Base-by-base conservation (phyloP, 2,113 vertebrate genomes). In the Melanocharis versteri region DNA sequence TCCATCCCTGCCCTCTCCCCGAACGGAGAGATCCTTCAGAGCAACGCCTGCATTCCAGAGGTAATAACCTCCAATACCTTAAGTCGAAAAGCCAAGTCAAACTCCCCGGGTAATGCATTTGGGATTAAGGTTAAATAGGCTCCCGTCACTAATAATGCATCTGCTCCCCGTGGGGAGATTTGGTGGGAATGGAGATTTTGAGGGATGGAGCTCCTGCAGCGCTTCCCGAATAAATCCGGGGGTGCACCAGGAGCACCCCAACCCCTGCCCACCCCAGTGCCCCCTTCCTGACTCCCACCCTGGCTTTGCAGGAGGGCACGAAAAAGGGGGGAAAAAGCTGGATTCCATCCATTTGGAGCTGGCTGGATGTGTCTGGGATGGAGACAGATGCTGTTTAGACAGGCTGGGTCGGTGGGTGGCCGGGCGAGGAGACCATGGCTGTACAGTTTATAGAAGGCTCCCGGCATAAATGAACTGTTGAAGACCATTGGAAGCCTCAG, bases 381-480 rank as follows among this genome's bases (percentile, higher is more conserved):
- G 97, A 98, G 97, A 98, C 97, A 96, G 97, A 98, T 98, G 98
- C 98, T 98, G 98, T 98, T 99, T 98, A 98, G 98, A 99, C 98
- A 98, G 98, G 98, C 98, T 97, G 98, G 94, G 98, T 96, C 81
- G 64, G 98, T 99, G 99, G 98, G 99, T 99, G 99, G 99, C 98
- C 99, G 91, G 95, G 95, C 68, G 37, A 90, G 93, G 96, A 97
- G 98, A 97, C 97, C 96, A 95, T 54, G 83, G 97, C 96, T 97
- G 94, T 97, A 97, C 96, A 98, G 98, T 98, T 99, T 98, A 98
- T 98, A 98, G 98, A 98, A 98, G 94, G 97, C 92, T 97, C 98
- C 97, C 96, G 37, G 98, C 98, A 98, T 97, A 99, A 98, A 98
- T 99, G 98, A 99, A 98, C 99, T 99, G 99, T 98, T 99, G 98